These are phyloP conservation scores for Sitta europaea DNA, from an alignment of 2,113 vertebrate genomes.

Conservation along the genomic window DNA sequence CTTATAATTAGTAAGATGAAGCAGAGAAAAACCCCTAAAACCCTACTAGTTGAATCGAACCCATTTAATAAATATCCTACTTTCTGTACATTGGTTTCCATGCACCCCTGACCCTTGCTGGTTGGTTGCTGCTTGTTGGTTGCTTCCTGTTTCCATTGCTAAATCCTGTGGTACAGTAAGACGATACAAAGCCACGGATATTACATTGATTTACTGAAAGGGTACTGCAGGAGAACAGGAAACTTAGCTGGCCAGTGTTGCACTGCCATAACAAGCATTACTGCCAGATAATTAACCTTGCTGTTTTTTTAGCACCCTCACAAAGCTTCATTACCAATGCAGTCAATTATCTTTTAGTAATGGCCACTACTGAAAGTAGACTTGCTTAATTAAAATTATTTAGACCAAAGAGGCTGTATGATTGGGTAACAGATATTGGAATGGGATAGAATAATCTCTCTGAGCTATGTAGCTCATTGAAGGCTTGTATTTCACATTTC, in stretches of 20 bases:
- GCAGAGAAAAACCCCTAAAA: background rate
- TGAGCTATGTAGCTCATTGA: constrained; percentile 8
- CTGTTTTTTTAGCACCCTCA: constrained; percentile 76
- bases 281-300: constrained; percentile 79
- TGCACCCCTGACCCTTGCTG: background rate
- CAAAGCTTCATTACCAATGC: constrained; percentile 74
- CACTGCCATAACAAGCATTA: constrained; percentile 59
- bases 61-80: background rate
- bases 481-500: constrained; percentile 31
- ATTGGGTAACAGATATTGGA: constrained; percentile 60
- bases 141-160: constrained; percentile 33
- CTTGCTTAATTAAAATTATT: constrained; percentile 78
- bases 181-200: constrained; percentile 8
- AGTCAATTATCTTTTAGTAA: constrained; percentile 76
- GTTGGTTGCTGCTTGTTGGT: too few species aligned
- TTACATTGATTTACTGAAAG: constrained; percentile 70
- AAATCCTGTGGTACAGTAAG: background rate
- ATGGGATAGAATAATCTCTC: constrained; percentile 47
- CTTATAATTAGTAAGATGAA: constrained; percentile 1
- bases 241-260: constrained; percentile 54
- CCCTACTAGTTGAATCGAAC: background rate
- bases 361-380: constrained; percentile 68
- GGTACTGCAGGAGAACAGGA: constrained; percentile 49
- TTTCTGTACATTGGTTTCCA: background rate
- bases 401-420: constrained; percentile 64